phyloP scores from a whole-genome alignment of 2,113 vertebrate species.

The Symphodus melops region DNA sequence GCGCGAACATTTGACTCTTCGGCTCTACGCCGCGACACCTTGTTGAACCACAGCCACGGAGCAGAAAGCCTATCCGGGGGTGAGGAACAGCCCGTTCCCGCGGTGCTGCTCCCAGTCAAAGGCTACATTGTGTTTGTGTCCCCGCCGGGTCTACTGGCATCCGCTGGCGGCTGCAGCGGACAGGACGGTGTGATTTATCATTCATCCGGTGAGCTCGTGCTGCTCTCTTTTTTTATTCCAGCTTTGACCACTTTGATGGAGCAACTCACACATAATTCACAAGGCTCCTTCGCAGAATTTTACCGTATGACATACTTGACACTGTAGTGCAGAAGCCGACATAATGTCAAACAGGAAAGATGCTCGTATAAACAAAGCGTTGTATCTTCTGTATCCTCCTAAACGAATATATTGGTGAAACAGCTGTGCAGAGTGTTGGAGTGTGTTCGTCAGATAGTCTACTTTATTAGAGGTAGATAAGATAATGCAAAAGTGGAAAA shows the following conservation, averaged over 20 bases:
- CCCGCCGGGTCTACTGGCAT: conserved; percentile 55
- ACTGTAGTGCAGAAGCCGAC: not conserved
- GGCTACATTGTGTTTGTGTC: conserved; percentile 70
- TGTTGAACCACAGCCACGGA: not conserved
- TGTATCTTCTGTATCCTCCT: not conserved
- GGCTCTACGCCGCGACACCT: not conserved
- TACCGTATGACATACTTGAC: not conserved
- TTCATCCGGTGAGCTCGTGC: conserved; percentile 6
- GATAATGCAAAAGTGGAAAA: too few species aligned
- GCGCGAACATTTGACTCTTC: not conserved
- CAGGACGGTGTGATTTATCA: conserved; percentile 50
- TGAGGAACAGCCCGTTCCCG: conserved; percentile 45
- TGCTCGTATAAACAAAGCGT: not conserved
- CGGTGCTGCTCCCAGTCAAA: conserved; percentile 61
- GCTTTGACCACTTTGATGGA: not conserved
- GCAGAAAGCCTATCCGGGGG: conserved; percentile 4
- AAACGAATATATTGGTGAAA: not conserved
- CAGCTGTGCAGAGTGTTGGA: not conserved
- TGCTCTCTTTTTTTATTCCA: not conserved
- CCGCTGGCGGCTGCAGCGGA: conserved; percentile 57
- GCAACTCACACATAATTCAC: not conserved
- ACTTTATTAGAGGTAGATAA: not conserved
- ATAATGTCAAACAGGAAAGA: not conserved
- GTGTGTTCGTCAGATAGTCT: not conserved
- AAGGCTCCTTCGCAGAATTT: too few species aligned